Base-by-base conservation (phyloP, 2,888 invertebrate genomes). In the Gandaritis pyraliata region DNA sequence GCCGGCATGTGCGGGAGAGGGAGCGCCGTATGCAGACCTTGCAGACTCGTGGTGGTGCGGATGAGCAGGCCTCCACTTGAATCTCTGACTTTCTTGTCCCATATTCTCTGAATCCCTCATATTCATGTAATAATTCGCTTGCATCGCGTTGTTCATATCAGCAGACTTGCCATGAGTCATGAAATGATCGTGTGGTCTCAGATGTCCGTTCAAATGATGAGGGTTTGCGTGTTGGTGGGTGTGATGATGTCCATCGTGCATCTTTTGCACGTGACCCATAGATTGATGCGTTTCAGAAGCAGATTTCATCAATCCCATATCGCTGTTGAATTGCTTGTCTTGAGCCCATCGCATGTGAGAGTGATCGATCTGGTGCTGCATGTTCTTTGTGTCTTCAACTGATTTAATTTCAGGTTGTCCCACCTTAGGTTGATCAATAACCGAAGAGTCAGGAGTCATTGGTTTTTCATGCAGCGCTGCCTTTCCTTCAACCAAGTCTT, bases 11-110 rank as follows among this genome's bases (percentile, higher is more conserved):
- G 56, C 49, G 71, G 66, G 41, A 71, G 72, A 69, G 7, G 71
- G 69, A 13, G 78, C 61, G 18, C 77, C 83, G 58, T 84, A 88
- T 6, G 80, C 80, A 5, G 72, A 67, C 70, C 86, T 82, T 8
- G 79, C 70, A 10, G 74, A 69, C 38, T 80, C 82, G 16, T 82
- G 80, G 16, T 73, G 69, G 15, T 48, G 58, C 13, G 47, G 18
- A 33, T 57, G 58, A 6, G 58, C 36, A 39, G 82, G 79, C 64
- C 74, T 78, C 85, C 85, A 86, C 33, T 77, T 81, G 65, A 76
- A 70, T 65, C 72, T 66, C 8, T 70, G 70, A 10, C 77, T 77
- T 29, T 80, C 72, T 60, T 78, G 63, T 66, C 76, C 70, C 48
- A 72, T 47, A 33, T 70, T 68, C 48, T 68, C 80, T 43, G 77